Base-by-base conservation (phyloP, 2,888 invertebrate genomes). In the Malthinus seriepunctatus region DNA sequence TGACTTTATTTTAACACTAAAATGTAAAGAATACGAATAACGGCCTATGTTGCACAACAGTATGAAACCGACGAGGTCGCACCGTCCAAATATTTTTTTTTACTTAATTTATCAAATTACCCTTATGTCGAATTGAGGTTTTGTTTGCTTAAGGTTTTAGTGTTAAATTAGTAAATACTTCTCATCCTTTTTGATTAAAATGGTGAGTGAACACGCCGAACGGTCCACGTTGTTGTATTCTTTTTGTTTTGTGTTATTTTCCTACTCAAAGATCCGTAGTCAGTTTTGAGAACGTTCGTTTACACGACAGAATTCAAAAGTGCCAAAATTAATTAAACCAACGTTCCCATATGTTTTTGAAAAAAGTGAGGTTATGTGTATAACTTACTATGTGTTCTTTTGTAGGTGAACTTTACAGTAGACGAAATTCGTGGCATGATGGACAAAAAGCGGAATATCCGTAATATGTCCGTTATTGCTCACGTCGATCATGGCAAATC, bases 401-500 rank as follows among this genome's bases (percentile, higher is more conserved):
- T 80, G 38, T 73, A 98, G 99, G 99, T 99, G 89, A 99, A 99
- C 90, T 99, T 99, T 83, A 99, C 98, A 70, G 95, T 99, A 84
- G 98, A 98, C 86, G 97, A 99, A 86, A 98, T 99, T 87, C 94
- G 99, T 84, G 85, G 78, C 80, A 95, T 99, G 91, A 99, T 99
- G 99, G 98, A 99, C 93, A 95, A 95, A 83, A 98, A 98, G 87
- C 87, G 86, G 86, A 99, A 99, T 81, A 99, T 99, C 86, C 91
- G 99, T 80, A 99, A 99, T 85, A 99, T 99, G 98, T 99, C 98
- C 79, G 99, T 99, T 83, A 99, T 99, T 80, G 99, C 99, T 74
- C 99, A 99, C 84, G 99, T 99, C 70, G 99, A 99, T 85, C 99
- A 99, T 82, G 99, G 99, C 78, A 98, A 99, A 84, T 98, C 99